A percentile compares a stretch with the other conserved stretches of the same genome.
These are phyloP conservation scores for Synergus umbraculus DNA, from an alignment of 2,888 invertebrate species.

Conservation along the genomic window DNA sequence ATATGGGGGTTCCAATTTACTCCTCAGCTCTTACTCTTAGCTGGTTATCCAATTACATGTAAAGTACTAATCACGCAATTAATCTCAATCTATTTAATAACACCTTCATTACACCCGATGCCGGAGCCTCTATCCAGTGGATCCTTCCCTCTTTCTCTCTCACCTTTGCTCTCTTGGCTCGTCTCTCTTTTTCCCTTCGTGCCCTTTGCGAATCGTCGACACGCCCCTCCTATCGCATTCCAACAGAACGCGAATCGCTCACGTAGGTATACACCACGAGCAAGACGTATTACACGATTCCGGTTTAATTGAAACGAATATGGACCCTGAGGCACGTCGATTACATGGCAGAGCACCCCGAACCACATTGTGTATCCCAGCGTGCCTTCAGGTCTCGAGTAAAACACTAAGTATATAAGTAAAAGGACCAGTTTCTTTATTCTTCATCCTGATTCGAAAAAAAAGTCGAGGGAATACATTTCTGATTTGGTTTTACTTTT, in stretches of 20 bases:
- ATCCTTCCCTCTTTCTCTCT: constrained; percentile 43
- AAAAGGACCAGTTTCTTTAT: neutral
- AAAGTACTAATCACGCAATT: constrained; percentile 75
- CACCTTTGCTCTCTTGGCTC: constrained; percentile 13
- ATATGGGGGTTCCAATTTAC: constrained; percentile 28
- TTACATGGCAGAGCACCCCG: constrained; percentile 43
- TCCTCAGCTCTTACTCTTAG: constrained; percentile 55
- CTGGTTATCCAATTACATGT: constrained; percentile 73
- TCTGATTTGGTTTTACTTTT: neutral
- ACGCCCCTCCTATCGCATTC: constrained; percentile 60
- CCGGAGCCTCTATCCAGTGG: constrained; percentile 52
- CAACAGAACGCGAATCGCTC: constrained; percentile 60
- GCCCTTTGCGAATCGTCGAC: constrained; percentile 51
- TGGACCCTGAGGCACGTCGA: constrained; percentile 49
- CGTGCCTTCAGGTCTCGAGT: neutral
- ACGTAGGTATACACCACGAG: constrained; percentile 56
- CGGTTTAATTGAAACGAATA: constrained; percentile 65
- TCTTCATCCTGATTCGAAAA: neutral
- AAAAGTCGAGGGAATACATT: neutral
- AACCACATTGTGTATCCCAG: neutral
- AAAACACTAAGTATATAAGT: neutral
- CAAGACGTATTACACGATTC: constrained; percentile 64
- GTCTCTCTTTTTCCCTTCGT: constrained; percentile 38
- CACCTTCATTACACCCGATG: constrained; percentile 71
- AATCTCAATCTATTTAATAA: constrained; percentile 76